phyloP scores from a whole-genome alignment of 2,113 vertebrate genomes.

The Smithornis capensis region DNA sequence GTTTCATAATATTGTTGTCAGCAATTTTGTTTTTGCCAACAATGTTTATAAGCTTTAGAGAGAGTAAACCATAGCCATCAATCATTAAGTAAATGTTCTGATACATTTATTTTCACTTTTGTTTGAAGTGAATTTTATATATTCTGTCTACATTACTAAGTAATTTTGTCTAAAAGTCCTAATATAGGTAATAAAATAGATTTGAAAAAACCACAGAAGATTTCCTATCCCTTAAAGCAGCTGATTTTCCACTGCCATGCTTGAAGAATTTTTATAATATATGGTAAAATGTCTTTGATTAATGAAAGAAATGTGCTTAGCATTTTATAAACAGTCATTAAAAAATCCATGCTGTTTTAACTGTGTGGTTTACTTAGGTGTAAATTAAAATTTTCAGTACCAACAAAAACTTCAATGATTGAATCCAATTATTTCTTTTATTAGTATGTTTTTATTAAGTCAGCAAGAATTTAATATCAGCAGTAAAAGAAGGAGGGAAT shows the following conservation, averaged over 20 bases:
- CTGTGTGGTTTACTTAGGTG: background rate
- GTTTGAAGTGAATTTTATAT: background rate
- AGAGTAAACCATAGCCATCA: background rate
- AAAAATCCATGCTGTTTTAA: background rate
- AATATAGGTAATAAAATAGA: background rate
- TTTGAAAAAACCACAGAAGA: background rate
- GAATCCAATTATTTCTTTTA: background rate
- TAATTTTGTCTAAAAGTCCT: background rate
- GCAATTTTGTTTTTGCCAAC: background rate
- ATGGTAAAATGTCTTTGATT: background rate
- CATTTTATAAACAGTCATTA: background rate
- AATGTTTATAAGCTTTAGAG: background rate
- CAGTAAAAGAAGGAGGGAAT: background rate
- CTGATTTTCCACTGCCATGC: background rate
- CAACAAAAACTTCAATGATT: background rate
- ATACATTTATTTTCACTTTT: background rate
- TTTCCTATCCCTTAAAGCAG: background rate
- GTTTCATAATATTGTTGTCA: background rate
- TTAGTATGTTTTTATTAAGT: background rate
- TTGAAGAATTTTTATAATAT: background rate
- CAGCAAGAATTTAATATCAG: background rate
- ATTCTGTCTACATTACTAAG: background rate
- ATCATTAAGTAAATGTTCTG: background rate
- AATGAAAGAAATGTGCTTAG: background rate
- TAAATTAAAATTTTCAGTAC: slow-evolving; percentile 6